phyloP scores from a whole-genome alignment of 2,888 invertebrate genomes.

The Malthinus flaveolus region DNA sequence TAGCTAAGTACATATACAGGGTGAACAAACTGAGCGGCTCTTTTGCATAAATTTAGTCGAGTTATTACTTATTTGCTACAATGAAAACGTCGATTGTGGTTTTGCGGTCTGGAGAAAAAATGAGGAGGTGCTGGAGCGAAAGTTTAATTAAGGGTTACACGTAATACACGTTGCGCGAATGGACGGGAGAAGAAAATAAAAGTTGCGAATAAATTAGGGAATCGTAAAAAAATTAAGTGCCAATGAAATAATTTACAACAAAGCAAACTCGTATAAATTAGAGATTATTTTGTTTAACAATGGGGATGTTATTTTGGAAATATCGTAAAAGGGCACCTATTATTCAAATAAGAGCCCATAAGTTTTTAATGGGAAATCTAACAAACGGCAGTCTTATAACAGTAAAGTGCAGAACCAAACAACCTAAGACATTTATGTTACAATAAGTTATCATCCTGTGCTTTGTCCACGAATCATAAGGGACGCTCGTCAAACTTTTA shows the following conservation, averaged over 20 bases:
- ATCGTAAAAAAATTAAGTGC: slow-evolving; percentile 1
- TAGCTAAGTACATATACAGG: too few species aligned
- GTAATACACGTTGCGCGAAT: too few species aligned
- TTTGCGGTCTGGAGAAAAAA: too few species aligned
- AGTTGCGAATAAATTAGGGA: background rate
- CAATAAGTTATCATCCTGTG: slow-evolving; percentile 49
- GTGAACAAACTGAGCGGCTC: too few species aligned
- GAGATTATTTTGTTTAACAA: slow-evolving; percentile 15
- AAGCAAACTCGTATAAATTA: slow-evolving; percentile 14
- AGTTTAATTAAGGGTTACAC: too few species aligned
- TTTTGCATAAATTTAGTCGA: too few species aligned
- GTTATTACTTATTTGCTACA: too few species aligned
- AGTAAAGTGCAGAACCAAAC: slow-evolving; percentile 43
- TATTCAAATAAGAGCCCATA: slow-evolving; percentile 28
- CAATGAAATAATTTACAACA: slow-evolving; percentile 2
- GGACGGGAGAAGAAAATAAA: background rate
- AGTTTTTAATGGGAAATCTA: slow-evolving; percentile 28
- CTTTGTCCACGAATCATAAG: slow-evolving; percentile 47
- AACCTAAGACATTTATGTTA: slow-evolving; percentile 45
- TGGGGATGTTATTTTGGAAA: slow-evolving; percentile 17
- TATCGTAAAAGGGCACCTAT: slow-evolving; percentile 22
- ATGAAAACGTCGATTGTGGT: too few species aligned
- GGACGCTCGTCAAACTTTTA: slow-evolving; percentile 48
- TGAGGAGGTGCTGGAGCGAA: too few species aligned
- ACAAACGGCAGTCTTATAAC: slow-evolving; percentile 18